These are phyloP conservation scores for Orientallactaga sibirica DNA, from an alignment of 2,797 vertebrate species.

Conservation along the genomic window DNA sequence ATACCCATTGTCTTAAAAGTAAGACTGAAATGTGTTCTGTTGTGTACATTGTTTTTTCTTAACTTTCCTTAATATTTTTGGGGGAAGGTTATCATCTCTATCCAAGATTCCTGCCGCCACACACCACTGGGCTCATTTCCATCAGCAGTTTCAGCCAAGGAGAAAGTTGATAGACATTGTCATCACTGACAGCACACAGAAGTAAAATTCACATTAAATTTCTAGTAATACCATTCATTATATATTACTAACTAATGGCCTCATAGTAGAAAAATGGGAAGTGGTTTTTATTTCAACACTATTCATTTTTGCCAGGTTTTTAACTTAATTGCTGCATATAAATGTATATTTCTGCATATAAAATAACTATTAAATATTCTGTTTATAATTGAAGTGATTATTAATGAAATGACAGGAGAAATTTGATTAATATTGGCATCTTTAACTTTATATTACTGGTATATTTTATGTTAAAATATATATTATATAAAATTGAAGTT, in stretches of 20 bases:
- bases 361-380: constrained; percentile 58
- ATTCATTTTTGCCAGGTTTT: constrained; percentile 29
- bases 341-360: constrained; percentile 32
- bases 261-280: constrained; percentile 15
- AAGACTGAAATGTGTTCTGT: neutral
- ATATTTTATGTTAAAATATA: constrained; percentile 69
- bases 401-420: constrained; percentile 45
- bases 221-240: no score
- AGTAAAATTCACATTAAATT: no score
- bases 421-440: constrained; percentile 10
- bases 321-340: constrained; percentile 53
- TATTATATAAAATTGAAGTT: constrained; percentile 57
- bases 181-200: constrained; percentile 6
- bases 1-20: neutral
- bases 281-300: constrained; percentile 51
- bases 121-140: neutral
- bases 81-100: neutral
- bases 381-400: neutral
- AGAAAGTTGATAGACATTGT: constrained; percentile 25
- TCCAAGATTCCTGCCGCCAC: neutral
- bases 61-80: neutral
- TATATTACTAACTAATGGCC: neutral
- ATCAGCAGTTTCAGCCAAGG: neutral
- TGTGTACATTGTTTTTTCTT: neutral
- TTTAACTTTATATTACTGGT: constrained; percentile 43